phyloP scores from a whole-genome alignment of 2,888 invertebrate species.

The Trisateles emortualis region DNA sequence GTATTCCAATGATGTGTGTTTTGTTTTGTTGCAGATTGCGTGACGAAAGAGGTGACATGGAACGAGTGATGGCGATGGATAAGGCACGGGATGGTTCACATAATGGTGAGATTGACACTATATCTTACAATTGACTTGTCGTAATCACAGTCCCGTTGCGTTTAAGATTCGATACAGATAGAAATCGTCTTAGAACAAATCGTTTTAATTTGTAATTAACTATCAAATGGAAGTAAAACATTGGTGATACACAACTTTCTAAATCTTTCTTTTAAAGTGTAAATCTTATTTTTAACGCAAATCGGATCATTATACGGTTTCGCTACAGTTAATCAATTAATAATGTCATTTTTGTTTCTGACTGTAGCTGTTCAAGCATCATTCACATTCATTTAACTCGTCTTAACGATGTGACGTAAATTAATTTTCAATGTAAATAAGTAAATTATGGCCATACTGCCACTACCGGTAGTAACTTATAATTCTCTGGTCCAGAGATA shows the following conservation, averaged over 20 bases:
- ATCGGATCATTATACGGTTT: constrained; percentile 7
- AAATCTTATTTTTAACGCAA: constrained; percentile 12
- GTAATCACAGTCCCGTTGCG: constrained; percentile 14
- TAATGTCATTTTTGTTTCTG: not conserved
- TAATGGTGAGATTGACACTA: constrained; percentile 89
- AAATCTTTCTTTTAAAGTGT: constrained; percentile 24
- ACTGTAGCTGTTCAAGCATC: not conserved
- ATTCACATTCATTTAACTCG: not conserved
- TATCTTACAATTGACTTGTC: constrained; percentile 23
- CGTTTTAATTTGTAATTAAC: constrained; percentile 16
- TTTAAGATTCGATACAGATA: not conserved
- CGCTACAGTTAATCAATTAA: constrained; percentile 5
- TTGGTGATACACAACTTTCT: constrained; percentile 21
- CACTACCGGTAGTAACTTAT: too few species aligned
- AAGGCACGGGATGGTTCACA: constrained; percentile 96
- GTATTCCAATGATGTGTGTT: constrained; percentile 50
- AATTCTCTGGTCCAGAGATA: too few species aligned
- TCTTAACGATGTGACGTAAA: too few species aligned
- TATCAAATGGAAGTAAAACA: constrained; percentile 15
- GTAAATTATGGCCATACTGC: too few species aligned
- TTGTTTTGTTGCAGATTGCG: constrained; percentile 91
- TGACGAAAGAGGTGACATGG: constrained; percentile 95
- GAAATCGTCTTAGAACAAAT: constrained; percentile 4
- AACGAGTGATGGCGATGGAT: constrained; percentile 92
- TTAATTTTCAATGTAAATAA: too few species aligned